phyloP scores from a whole-genome alignment of 2,888 invertebrate species.

The Drosophila incognita region DNA sequence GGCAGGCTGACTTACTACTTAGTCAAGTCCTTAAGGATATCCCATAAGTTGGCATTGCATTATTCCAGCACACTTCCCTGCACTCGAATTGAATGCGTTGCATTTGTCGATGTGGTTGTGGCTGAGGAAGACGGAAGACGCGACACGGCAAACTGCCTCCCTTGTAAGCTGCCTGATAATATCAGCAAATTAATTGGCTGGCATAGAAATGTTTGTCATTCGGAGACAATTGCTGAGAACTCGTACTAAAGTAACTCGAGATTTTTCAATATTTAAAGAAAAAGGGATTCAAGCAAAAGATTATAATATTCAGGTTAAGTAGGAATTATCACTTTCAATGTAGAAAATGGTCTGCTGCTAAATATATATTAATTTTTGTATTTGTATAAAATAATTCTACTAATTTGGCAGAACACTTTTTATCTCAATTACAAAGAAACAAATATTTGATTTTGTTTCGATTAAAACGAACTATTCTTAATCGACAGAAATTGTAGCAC shows the following conservation, averaged over 20 bases:
- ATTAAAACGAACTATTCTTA: background rate
- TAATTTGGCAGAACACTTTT: too few species aligned
- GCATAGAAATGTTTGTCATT: conserved; percentile 8
- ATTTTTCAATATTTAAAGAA: background rate
- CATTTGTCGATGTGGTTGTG: background rate
- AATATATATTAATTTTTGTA: too few species aligned
- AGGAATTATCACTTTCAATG: background rate
- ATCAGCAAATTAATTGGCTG: conserved; percentile 35
- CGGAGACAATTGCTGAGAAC: conserved; percentile 2
- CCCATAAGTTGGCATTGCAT: conserved; percentile 24
- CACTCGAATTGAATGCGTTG: background rate
- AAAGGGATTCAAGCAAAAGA: background rate
- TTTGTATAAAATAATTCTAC: too few species aligned
- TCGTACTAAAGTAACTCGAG: background rate
- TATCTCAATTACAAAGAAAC: background rate
- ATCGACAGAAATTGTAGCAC: background rate
- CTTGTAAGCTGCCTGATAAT: conserved; percentile 11
- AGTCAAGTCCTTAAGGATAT: conserved; percentile 4
- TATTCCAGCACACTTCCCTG: conserved; percentile 20
- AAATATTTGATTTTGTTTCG: background rate
- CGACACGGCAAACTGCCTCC: background rate
- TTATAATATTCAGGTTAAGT: background rate
- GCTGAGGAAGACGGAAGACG: background rate
- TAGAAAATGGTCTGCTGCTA: background rate
- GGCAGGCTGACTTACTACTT: background rate